Base-by-base conservation (phyloP, 2,888 invertebrate genomes). In the Pegoplata infirma region DNA sequence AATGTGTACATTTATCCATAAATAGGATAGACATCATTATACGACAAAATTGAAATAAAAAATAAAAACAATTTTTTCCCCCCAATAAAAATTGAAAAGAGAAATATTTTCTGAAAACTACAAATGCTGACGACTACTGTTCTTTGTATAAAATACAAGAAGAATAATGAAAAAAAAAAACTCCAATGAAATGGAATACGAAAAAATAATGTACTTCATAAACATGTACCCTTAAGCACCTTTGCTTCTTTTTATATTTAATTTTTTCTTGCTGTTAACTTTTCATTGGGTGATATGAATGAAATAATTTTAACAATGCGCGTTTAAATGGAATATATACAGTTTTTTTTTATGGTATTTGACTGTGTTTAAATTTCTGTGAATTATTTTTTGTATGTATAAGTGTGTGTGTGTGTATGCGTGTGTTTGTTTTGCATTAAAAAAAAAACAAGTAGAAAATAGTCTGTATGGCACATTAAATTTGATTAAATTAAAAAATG, bases 261-360 rank as follows among this genome's bases (percentile, higher is more conserved):
- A 25, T 25, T 25, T 25, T 25, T 25, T 25, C 3, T 25, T 25
- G 25, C n/a, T n/a, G n/a, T n/a, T n/a, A n/a, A n/a, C n/a, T n/a
- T n/a, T n/a, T n/a, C n/a, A n/a, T n/a, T n/a, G n/a, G n/a, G n/a
- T n/a, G 25, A 25, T 25, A 25, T 25, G n/a, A 25, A 25, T 25
- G 25, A 25, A 25, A 25, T 25, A 25, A 25, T 72, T 75, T 47
- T 61, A 55, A 59, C 59, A 71, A 49, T 67, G 49, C 64, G 32
- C 76, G 53, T 55, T 75, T 67, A 72, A 76, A 59, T 55, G 76
- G 55, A 71, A 72, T 66, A 25, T 47, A n/a, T n/a, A n/a, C n/a
- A n/a, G n/a, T 19, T 19, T 47, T 47, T 47, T 17, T 47, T 25
- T 6, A 25, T 25, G 6, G 6, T 25, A 25, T 3, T 25, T 25